phyloP scores from a whole-genome alignment of 2,797 vertebrate genomes.

The Scleropages formosus region DNA sequence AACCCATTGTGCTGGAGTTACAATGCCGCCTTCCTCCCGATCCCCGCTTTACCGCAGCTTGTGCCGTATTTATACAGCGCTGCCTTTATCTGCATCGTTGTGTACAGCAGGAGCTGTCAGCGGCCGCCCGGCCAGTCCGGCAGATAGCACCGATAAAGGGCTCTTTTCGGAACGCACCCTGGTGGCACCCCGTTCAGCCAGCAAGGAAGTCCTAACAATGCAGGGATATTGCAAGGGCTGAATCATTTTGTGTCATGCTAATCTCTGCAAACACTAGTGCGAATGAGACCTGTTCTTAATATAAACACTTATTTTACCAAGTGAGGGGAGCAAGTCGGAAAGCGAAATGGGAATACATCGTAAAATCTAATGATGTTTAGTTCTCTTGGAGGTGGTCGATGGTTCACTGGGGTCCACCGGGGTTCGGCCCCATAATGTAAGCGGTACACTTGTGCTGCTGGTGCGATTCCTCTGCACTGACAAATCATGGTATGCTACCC shows the following conservation, averaged over 20 bases:
- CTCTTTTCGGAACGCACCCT: conserved; percentile 31
- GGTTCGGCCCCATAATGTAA: background rate
- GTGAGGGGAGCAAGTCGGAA: background rate
- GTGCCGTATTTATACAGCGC: conserved; percentile 31
- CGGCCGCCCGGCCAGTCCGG: conserved; percentile 20
- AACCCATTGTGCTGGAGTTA: conserved; percentile 35
- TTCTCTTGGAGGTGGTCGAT: background rate
- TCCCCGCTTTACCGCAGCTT: conserved; percentile 31
- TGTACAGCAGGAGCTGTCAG: conserved; percentile 31
- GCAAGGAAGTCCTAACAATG: conserved; percentile 25
- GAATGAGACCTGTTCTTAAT: conserved; percentile 1
- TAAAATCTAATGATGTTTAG: background rate
- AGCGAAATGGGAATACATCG: conserved; percentile 6
- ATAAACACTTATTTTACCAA: background rate
- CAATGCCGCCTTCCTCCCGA: conserved; percentile 35
- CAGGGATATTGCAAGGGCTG: conserved; percentile 14
- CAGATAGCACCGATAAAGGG: conserved; percentile 30
- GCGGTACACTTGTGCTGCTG: no score
- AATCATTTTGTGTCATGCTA: background rate
- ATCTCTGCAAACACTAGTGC: background rate
- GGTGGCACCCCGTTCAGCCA: background rate
- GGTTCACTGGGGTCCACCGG: no score
- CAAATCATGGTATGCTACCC: background rate
- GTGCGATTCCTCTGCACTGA: background rate
- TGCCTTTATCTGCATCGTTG: conserved; percentile 34